Evolutionary conservation across 2,888 invertebrate species (phyloP).

Genomic region (Platycheirus albimanus): DNA sequence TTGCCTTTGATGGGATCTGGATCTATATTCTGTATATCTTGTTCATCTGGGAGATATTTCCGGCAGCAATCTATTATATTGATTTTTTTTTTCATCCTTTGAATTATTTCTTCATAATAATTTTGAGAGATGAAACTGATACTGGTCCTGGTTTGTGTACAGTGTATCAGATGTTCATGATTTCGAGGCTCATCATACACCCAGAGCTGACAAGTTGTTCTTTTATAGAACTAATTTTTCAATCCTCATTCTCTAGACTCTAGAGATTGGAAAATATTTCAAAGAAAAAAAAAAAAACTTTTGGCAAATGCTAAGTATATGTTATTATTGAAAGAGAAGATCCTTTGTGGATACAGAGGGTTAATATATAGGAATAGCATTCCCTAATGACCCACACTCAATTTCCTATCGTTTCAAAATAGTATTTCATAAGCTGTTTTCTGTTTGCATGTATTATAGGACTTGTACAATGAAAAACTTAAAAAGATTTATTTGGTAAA

Average conservation of each 20-base stretch:
- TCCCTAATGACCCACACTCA: constrained; percentile 40
- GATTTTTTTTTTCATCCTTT: not conserved
- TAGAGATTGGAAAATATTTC: constrained; percentile 9
- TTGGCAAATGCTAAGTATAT: not conserved
- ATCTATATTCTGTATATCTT: constrained; percentile 7
- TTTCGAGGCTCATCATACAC: not conserved
- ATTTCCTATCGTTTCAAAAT: constrained; percentile 37
- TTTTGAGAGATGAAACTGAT: not conserved
- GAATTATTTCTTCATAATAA: constrained; percentile 3
- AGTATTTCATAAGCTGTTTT: constrained; percentile 26
- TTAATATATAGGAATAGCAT: not conserved
- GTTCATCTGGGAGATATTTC: constrained; percentile 25
- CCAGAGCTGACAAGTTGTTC: constrained; percentile 24
- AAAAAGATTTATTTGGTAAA: constrained; percentile 43
- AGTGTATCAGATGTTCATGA: not conserved
- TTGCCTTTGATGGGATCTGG: constrained; percentile 6
- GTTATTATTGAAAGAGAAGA: not conserved
- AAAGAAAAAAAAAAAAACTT: too few species aligned
- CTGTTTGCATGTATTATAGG: constrained; percentile 23
- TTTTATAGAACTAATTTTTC: constrained; percentile 10
- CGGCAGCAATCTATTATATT: constrained; percentile 24
- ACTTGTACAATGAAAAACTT: constrained; percentile 9
- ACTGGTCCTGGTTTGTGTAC: not conserved
- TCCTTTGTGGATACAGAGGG: constrained; percentile 2
- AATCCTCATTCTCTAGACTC: not conserved